A percentile compares a stretch with the other conserved stretches of the same genome.
phyloP scores from a whole-genome alignment of 2,113 vertebrate genomes.

The Picathartes gymnocephalus region DNA sequence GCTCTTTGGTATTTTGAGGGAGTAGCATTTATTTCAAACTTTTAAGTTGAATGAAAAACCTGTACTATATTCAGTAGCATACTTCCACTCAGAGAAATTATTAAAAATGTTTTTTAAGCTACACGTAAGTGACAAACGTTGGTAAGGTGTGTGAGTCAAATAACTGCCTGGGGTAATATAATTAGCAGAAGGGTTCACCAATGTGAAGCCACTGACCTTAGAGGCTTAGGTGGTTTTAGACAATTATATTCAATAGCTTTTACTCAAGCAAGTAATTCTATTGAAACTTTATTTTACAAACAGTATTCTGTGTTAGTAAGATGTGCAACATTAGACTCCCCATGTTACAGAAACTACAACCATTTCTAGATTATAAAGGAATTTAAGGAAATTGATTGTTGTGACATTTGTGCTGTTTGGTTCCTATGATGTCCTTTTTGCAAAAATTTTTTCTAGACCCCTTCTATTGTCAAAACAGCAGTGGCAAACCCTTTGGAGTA shows the following conservation, averaged over 20 bases:
- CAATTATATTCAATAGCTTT: background rate
- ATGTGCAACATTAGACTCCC: background rate
- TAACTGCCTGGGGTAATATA: background rate
- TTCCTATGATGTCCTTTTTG: background rate
- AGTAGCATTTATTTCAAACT: background rate
- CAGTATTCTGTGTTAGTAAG: background rate
- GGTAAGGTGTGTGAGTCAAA: background rate
- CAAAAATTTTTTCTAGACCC: accelerated
- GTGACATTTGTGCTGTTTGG: background rate
- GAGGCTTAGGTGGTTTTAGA: background rate
- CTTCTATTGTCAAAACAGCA: background rate
- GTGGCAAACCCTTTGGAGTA: background rate
- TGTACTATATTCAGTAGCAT: accelerated
- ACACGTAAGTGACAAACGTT: background rate
- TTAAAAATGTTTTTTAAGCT: background rate
- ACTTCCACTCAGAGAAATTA: background rate
- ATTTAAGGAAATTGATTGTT: background rate
- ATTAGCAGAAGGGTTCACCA: background rate
- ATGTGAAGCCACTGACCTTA: too few species aligned
- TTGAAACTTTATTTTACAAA: background rate
- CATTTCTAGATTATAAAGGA: background rate
- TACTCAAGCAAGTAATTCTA: background rate
- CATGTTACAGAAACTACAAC: background rate
- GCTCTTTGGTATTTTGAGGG: background rate
- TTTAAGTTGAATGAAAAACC: background rate